A percentile compares a stretch with the other conserved stretches of the same genome.
Conservation (phyloP, 1,140 invertebrate species). For the Anagrus nilaparvatae region DNA sequence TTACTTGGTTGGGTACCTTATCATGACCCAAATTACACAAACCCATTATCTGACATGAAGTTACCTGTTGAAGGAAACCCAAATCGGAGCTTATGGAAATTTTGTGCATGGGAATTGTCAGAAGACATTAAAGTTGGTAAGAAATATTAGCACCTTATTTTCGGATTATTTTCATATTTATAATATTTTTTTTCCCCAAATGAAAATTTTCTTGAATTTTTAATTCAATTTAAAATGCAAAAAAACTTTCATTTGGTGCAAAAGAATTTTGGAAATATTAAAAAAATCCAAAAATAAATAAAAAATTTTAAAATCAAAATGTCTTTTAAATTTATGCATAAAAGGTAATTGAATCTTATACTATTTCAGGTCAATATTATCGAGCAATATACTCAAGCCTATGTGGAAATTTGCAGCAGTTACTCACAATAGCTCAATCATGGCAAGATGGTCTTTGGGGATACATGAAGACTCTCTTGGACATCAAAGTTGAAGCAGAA, state of each 20-base stretch:
- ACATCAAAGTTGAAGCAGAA: conserved; percentile 73
- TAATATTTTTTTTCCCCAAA: not conserved
- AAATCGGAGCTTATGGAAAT: conserved; percentile 84
- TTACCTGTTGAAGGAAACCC: conserved; percentile 71
- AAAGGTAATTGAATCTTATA: too few relatives aligned
- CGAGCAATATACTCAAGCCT: conserved; percentile 65
- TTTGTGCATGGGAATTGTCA: conserved; percentile 65
- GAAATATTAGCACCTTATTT: conserved; percentile 12
- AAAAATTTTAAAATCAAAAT: too few relatives aligned
- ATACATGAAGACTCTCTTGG: conserved; percentile 70
- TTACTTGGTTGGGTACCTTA: conserved; percentile 81
- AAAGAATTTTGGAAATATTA: too few relatives aligned
- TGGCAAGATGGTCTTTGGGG: conserved; percentile 92
- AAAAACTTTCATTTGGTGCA: not conserved
- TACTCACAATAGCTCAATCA: conserved; percentile 61
- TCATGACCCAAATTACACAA: conserved; percentile 69
- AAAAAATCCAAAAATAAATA: too few relatives aligned
- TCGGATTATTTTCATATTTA: not conserved
- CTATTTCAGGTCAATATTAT: conserved; percentile 50
- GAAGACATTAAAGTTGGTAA: conserved; percentile 43
- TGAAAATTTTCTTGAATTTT: not conserved
- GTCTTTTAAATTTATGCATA: too few relatives aligned
- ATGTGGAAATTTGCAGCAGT: conserved; percentile 70
- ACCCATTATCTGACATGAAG: conserved; percentile 38
- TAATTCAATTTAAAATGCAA: not conserved